Percentiles rank a stretch among this genome's conserved stretches.
Evolutionary conservation across 2,888 invertebrate genomes (phyloP).

Genomic region (Melanotus villosus): DNA sequence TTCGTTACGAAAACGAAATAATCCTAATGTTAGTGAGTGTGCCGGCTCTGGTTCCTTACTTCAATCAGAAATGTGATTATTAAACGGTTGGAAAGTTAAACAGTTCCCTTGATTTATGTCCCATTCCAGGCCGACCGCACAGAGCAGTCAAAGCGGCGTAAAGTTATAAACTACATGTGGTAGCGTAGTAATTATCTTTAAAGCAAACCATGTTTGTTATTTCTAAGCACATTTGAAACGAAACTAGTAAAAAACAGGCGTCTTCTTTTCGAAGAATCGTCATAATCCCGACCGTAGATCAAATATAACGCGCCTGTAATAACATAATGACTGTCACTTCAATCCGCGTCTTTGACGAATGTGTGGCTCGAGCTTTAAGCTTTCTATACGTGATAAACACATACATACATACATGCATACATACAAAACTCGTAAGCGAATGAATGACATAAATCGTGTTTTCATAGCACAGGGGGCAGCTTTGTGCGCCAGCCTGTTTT

Average conservation of each 20-base stretch:
- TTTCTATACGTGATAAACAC: background rate
- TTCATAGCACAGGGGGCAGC: constrained; percentile 25
- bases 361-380: constrained; percentile 50
- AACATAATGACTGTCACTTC: constrained; percentile 68
- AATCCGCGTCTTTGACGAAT: constrained; percentile 62
- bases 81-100: constrained; percentile 49
- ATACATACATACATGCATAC: constrained; percentile 13
- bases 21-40: too few species aligned
- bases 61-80: constrained; percentile 46
- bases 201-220: constrained; percentile 64
- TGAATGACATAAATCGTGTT: too few species aligned
- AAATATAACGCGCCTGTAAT: constrained; percentile 67
- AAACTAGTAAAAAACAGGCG: constrained; percentile 58
- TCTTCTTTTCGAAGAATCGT: constrained; percentile 53
- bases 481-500: constrained; percentile 50
- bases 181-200: constrained; percentile 52
- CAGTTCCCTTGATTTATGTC: constrained; percentile 52
- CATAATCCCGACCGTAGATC: constrained; percentile 62
- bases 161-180: constrained; percentile 64
- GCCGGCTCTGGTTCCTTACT: constrained; percentile 12
- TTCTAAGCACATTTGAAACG: constrained; percentile 63
- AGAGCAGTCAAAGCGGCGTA: constrained; percentile 56
- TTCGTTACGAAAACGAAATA: too few species aligned
- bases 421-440: background rate
- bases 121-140: constrained; percentile 53